Conservation (phyloP, 2,888 invertebrate genomes). For the Kryphioiulus occultus region DNA sequence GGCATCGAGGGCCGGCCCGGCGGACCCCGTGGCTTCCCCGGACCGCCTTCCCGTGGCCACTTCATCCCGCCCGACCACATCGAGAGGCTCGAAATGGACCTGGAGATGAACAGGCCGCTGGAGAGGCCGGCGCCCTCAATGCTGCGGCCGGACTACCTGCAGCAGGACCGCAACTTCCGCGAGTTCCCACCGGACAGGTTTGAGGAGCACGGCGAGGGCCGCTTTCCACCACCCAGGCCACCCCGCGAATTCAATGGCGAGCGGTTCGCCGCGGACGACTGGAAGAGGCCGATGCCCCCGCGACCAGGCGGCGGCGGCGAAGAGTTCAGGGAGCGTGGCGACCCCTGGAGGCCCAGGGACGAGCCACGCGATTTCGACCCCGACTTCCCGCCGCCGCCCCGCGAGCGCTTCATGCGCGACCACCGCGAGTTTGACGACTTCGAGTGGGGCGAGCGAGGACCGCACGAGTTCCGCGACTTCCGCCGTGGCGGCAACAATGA, state of each 20-base stretch:
- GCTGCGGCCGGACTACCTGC: slow-evolving; percentile 42
- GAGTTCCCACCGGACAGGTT: neutral
- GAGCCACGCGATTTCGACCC: neutral
- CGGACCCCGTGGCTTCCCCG: neutral
- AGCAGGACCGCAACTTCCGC: slow-evolving; percentile 9
- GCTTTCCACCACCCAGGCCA: neutral
- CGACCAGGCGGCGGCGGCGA: neutral
- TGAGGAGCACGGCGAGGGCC: slow-evolving; percentile 39
- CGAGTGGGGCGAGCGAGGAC: neutral
- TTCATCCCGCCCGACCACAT: neutral
- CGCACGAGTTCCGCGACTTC: neutral
- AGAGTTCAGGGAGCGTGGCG: slow-evolving; percentile 1
- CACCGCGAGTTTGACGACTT: neutral
- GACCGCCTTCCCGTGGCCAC: neutral
- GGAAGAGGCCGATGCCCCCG: neutral
- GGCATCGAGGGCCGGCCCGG: neutral
- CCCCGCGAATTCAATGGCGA: slow-evolving; percentile 45
- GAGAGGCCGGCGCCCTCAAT: neutral
- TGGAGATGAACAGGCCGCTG: slow-evolving; percentile 14
- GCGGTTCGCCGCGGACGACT: neutral
- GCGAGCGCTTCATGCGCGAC: neutral
- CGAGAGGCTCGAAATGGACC: neutral
- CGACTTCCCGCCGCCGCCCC: neutral
- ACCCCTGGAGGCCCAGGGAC: slow-evolving; percentile 25
- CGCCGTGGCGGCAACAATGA: neutral